Base-by-base conservation (phyloP, 2,113 vertebrate genomes). In the Desmodus rotundus region DNA sequence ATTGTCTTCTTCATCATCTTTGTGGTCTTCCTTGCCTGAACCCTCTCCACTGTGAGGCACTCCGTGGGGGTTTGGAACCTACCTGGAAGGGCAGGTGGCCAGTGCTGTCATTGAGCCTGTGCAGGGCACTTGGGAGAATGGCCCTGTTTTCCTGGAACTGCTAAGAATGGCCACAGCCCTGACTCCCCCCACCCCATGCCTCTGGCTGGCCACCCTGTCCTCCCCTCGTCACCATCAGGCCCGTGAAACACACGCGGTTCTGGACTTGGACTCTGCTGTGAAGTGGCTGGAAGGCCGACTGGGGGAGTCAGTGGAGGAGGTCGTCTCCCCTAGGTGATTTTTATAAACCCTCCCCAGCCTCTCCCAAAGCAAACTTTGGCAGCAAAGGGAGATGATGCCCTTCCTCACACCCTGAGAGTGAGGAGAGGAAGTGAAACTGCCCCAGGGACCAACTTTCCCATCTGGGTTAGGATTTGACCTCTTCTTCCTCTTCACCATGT, bases 1-100 rank as follows among this genome's bases (percentile, higher is more conserved):
- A 97, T 99, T 45, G 82, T 99, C 96, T 99, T 99, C 98, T 99
- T 99, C 98, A 99, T 99, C 97, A 98, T 99, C 97, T 99, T 99
- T 76, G 99, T 99, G 41, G 99, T 99, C 96, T 99, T 99, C 98
- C 98, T 99, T 11, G 99, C 99, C 91, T 99, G 98, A 99, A 87
- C 52, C 93, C 58, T 94, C 31, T 81, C 72, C 1, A 67, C 36
- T 43, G 73, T 33, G 77, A 93, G 89, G 93, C 95, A 73, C 80
- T 92, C 68, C 38, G 1, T 36, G 54, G 73, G 94, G 78, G 54
- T 7, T 85, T 91, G 67, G 52, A 85, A 77, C 52, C 67, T 43
- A 87, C 41, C 56, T 63, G 63, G 63, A 68, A 94, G 91, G 96
- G 54, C 96, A 95, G 58, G 94, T 82, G 94, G 94, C 94, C 70